phyloP scores from a whole-genome alignment of 35 echinoderm and acorn worm genomes.

The Amphiura filiformis region DNA sequence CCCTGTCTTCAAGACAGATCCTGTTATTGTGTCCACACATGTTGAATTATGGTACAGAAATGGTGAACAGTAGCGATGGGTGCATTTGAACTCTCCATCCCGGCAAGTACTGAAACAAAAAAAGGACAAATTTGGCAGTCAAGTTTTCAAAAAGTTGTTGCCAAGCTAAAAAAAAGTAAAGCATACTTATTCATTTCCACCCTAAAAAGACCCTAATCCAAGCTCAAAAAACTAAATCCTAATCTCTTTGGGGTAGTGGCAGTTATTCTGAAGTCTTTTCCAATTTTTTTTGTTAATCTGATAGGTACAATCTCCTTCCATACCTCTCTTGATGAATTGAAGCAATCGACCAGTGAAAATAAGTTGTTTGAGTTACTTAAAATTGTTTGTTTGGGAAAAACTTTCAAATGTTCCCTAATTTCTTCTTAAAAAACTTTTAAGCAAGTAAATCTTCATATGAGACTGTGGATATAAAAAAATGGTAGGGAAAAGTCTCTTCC shows the following conservation, averaged over 20 bases:
- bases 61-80: conserved; percentile 20
- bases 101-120: conserved; percentile 32
- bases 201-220: not conserved
- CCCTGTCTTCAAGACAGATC: not conserved
- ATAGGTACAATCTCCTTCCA: too few species aligned
- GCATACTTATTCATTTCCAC: not conserved
- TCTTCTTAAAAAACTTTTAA: too few species aligned
- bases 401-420: too few species aligned
- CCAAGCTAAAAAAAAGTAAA: not conserved
- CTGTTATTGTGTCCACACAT: conserved; percentile 33
- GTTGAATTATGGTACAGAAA: not conserved
- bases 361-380: too few species aligned
- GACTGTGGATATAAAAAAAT: too few species aligned
- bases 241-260: not conserved
- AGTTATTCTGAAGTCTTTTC: not conserved
- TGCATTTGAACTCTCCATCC: conserved; percentile 40
- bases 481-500: too few species aligned
- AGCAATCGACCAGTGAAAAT: too few species aligned
- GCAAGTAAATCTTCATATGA: too few species aligned
- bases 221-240: not conserved
- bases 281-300: not conserved
- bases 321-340: too few species aligned
- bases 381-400: too few species aligned
- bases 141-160: not conserved
- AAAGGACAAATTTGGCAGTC: not conserved